A percentile compares a stretch with the other conserved stretches of the same genome.
These are phyloP conservation scores for Palythoa caribaeorum DNA, from an alignment of 92 coral and sea anemone genomes.

Conservation along the genomic window DNA sequence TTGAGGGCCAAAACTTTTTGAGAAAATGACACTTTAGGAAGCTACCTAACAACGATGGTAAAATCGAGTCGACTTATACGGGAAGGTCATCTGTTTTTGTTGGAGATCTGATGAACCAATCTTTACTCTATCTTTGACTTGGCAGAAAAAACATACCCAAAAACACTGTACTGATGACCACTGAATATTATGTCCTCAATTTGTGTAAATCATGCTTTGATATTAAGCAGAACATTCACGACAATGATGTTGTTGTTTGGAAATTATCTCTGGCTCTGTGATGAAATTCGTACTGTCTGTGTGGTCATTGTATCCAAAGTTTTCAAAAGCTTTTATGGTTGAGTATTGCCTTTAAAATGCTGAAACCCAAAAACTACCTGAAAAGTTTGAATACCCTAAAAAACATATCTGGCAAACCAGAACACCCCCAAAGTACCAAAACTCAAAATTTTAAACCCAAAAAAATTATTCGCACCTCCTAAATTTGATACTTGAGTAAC, in stretches of 20 bases:
- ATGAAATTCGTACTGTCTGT: no score
- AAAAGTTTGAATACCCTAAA: no score
- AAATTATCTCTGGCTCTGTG: not conserved
- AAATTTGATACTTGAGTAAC: no score
- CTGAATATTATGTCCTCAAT: not conserved
- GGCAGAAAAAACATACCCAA: not conserved
- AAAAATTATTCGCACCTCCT: no score
- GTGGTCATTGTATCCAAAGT: no score
- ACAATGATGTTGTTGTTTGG: not conserved
- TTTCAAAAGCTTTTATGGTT: no score
- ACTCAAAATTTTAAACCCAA: no score
- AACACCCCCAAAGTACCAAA: no score
- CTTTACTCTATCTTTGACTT: conserved; percentile 23
- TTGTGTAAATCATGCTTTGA: not conserved
- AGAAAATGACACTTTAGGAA: conserved; percentile 43
- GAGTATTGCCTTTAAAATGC: no score
- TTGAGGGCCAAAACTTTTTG: conserved; percentile 45
- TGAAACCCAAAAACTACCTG: no score
- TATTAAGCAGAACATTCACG: conserved; percentile 1
- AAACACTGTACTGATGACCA: not conserved
- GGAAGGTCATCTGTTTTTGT: conserved; percentile 55
- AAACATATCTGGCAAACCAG: no score
- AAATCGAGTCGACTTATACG: conserved; percentile 21
- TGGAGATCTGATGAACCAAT: conserved; percentile 27
- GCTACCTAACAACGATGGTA: conserved; percentile 28